Conservation (phyloP, 1,140 invertebrate species). For the Zaprionus gabonicus region DNA sequence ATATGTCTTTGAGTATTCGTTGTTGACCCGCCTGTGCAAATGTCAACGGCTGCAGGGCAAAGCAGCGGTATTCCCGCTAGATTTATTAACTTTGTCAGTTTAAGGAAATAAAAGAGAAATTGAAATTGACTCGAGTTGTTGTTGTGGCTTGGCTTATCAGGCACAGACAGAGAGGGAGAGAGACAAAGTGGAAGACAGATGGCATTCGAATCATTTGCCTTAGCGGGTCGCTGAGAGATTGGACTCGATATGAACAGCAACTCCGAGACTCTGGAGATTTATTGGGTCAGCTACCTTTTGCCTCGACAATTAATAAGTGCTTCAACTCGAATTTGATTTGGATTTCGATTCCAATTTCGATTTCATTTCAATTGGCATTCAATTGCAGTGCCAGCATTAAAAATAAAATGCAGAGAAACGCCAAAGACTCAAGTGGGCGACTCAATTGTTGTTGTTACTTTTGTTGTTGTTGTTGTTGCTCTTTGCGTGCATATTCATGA, state of each 20-base stretch:
- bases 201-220: not conserved
- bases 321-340: conserved; percentile 28
- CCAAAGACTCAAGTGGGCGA: conserved; percentile 48
- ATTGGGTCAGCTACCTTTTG: conserved; percentile 35
- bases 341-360: conserved; percentile 35
- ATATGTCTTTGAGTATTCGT: conserved; percentile 15
- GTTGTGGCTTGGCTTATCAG: conserved; percentile 39
- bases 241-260: no score
- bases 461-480: not conserved
- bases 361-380: conserved; percentile 72
- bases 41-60: conserved; percentile 52
- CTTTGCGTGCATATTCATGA: conserved; percentile 69
- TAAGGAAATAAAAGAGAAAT: conserved; percentile 49
- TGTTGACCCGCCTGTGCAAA: conserved; percentile 40
- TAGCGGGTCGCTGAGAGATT: not conserved
- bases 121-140: conserved; percentile 12
- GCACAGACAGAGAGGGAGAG: not conserved
- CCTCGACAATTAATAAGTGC: conserved; percentile 7
- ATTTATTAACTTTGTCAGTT: conserved; percentile 66
- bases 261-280: conserved; percentile 26
- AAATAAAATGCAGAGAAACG: conserved; percentile 57
- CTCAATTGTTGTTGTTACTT: not conserved
- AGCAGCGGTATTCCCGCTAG: conserved; percentile 35
- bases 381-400: conserved; percentile 63
- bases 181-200: conserved; percentile 22